phyloP scores from a whole-genome alignment of 2,888 invertebrate genomes.

The Steinernema carpocapsae region DNA sequence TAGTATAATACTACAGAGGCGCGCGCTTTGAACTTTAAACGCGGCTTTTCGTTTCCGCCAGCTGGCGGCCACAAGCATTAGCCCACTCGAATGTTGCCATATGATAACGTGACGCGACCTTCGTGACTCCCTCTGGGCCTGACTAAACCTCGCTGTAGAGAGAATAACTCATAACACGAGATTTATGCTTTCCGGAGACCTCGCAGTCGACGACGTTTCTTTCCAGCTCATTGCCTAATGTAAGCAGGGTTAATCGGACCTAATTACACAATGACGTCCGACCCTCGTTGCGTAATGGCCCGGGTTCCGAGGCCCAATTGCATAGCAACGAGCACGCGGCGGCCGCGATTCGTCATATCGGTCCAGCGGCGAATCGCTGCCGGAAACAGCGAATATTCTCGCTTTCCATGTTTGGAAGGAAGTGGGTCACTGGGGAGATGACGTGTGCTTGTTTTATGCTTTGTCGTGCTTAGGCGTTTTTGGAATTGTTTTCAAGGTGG shows the following conservation, averaged over 20 bases:
- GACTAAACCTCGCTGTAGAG: neutral
- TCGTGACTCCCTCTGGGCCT: neutral
- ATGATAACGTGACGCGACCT: neutral
- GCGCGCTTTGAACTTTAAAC: neutral
- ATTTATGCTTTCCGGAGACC: neutral
- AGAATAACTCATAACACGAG: no score
- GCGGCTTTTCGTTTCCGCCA: neutral
- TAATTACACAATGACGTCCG: neutral
- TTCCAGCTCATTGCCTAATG: conserved; percentile 24
- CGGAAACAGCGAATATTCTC: no score
- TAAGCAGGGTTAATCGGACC: conserved; percentile 12
- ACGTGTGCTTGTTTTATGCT: neutral
- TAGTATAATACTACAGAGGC: neutral
- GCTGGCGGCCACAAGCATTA: neutral
- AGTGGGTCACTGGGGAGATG: no score
- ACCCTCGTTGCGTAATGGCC: conserved; percentile 1
- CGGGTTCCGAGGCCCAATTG: neutral
- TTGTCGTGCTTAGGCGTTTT: neutral
- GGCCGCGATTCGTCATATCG: neutral
- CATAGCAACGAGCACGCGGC: neutral
- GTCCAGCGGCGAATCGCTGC: no score
- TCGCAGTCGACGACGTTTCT: no score
- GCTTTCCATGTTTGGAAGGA: no score
- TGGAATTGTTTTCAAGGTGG: neutral
- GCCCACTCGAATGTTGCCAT: neutral